Evolutionary conservation across 1,140 invertebrate species (phyloP).

Genomic region (Saxidomus purpurata): DNA sequence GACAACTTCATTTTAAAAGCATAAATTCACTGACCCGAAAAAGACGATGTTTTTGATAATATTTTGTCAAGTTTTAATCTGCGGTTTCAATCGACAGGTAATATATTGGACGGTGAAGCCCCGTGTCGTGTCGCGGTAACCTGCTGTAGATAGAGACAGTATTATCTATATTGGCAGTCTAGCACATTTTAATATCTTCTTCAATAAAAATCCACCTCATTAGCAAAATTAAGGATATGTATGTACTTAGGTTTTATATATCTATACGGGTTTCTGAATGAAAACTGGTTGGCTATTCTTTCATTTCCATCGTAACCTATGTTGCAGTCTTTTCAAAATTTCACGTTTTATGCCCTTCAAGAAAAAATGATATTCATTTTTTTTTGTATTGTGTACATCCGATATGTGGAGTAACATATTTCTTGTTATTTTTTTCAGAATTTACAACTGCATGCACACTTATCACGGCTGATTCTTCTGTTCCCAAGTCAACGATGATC

Average conservation of each 20-base stretch:
- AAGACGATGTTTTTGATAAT: neutral
- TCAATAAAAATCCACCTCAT: neutral
- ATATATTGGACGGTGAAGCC: neutral
- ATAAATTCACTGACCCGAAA: neutral
- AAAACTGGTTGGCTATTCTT: too few species aligned
- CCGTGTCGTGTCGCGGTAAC: neutral
- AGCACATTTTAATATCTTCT: too few species aligned
- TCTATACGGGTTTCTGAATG: too few species aligned
- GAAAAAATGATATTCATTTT: neutral
- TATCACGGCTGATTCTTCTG: neutral
- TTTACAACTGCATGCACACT: conserved; percentile 4
- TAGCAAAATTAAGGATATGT: neutral
- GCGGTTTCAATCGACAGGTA: neutral
- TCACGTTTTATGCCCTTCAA: too few species aligned
- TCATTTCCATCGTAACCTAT: too few species aligned
- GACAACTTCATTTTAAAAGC: conserved; percentile 21
- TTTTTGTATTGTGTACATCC: neutral
- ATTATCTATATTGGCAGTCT: neutral
- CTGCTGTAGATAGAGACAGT: neutral
- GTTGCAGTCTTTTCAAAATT: too few species aligned
- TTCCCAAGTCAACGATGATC: neutral
- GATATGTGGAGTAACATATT: neutral
- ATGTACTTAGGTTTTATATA: neutral
- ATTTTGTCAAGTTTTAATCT: neutral
- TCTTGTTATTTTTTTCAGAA: neutral